These are phyloP conservation scores for Heliothis virescens DNA, from an alignment of 1,140 invertebrate species.

Conservation along the genomic window DNA sequence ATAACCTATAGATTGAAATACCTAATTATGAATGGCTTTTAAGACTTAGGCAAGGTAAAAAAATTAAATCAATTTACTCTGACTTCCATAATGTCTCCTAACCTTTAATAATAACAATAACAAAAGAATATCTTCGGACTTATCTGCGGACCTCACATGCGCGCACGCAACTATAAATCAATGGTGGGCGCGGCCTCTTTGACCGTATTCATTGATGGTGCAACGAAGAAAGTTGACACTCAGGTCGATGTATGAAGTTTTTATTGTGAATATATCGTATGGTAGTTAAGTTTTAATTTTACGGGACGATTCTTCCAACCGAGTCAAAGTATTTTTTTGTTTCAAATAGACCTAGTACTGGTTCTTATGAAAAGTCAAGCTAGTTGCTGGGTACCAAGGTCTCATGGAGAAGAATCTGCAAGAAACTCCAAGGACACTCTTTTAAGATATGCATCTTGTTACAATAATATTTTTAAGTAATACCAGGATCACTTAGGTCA, in stretches of 20 bases:
- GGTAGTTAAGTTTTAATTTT: slow-evolving; percentile 1
- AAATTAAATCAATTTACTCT: no score
- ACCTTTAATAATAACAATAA: neutral
- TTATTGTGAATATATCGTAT: slow-evolving; percentile 26
- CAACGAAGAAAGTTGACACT: slow-evolving; percentile 65
- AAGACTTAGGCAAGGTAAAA: neutral
- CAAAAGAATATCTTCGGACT: slow-evolving; percentile 51
- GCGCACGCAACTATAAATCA: slow-evolving; percentile 66
- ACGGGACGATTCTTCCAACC: neutral
- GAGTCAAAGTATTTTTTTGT: no score
- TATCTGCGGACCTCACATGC: slow-evolving; percentile 18
- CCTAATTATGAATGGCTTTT: neutral
- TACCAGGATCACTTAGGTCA: no score
- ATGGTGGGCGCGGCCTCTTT: slow-evolving; percentile 72
- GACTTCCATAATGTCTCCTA: neutral
- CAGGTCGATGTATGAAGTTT: slow-evolving; percentile 35
- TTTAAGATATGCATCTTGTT: no score
- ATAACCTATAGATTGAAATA: neutral
- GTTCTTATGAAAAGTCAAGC: no score
- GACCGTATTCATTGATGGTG: slow-evolving; percentile 64
- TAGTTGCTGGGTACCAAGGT: no score
- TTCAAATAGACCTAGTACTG: no score
- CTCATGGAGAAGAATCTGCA: no score
- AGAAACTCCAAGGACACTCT: no score
- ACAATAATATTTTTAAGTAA: no score